phyloP scores from a whole-genome alignment of 2,888 invertebrate genomes.

The Fissipunctia ypsillon region DNA sequence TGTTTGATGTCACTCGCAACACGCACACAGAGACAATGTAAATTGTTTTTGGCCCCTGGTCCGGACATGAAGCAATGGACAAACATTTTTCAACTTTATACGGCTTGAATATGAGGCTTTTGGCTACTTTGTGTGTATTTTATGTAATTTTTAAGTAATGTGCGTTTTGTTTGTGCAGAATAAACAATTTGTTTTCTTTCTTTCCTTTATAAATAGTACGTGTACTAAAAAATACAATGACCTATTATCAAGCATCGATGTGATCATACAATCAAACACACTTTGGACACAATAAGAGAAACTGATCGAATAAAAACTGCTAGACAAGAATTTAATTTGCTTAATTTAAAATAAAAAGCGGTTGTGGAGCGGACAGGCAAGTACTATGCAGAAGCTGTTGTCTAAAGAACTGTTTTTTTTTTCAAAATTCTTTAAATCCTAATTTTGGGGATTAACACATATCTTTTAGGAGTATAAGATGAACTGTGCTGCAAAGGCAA shows the following conservation, averaged over 20 bases:
- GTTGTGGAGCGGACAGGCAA: background rate
- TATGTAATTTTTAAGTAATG: no score
- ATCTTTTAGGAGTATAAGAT: background rate
- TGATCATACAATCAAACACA: constrained; percentile 8
- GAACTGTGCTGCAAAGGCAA: no score
- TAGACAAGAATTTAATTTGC: background rate
- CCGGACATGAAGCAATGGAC: no score
- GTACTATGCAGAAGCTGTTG: background rate
- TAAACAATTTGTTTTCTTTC: no score
- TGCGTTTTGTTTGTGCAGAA: no score
- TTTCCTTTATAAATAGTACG: no score
- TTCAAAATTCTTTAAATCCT: background rate
- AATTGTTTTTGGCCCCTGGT: no score
- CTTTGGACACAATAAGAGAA: constrained; percentile 1
- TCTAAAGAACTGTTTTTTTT: background rate
- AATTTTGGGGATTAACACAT: background rate
- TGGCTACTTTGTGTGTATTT: no score
- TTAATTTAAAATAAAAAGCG: background rate
- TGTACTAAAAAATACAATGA: constrained; percentile 24
- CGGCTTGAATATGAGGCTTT: no score
- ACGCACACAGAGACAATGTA: no score
- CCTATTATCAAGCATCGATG: constrained; percentile 26
- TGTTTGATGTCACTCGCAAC: no score
- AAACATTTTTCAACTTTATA: no score
- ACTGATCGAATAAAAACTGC: background rate